Evolutionary conservation across 2,797 vertebrate genomes (phyloP).

Genomic region (Melanotaenia trifasciata): DNA sequence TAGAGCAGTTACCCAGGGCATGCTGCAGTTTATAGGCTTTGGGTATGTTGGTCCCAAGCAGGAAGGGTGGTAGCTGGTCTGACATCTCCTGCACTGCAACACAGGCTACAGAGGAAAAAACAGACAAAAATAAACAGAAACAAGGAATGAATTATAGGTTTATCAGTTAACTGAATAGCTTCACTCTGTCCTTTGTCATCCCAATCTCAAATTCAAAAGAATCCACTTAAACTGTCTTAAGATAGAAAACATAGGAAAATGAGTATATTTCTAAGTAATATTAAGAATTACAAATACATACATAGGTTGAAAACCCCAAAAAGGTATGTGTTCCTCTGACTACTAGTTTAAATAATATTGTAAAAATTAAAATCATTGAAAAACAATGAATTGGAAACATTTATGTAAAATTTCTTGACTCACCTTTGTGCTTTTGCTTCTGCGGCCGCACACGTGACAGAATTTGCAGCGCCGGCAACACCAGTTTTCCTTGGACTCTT

Average conservation of each 20-base stretch:
- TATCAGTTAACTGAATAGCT: background rate
- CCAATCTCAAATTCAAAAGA: background rate
- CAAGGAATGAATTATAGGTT: background rate
- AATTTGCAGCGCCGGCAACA: constrained; percentile 93
- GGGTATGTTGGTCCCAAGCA: constrained; percentile 93
- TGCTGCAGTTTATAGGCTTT: constrained; percentile 86
- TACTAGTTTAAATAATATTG: background rate
- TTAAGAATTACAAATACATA: background rate
- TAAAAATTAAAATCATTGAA: background rate
- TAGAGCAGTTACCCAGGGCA: constrained; percentile 86
- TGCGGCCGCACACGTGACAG: constrained; percentile 92
- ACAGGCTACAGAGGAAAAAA: constrained; percentile 81
- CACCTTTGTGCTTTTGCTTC: constrained; percentile 89
- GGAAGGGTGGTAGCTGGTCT: constrained; percentile 90
- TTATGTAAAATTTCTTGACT: background rate
- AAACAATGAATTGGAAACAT: background rate
- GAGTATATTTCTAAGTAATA: background rate
- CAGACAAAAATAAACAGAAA: background rate
- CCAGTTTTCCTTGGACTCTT: constrained; percentile 90
- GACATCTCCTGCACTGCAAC: constrained; percentile 90
- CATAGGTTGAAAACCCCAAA: background rate
- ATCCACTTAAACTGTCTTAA: background rate
- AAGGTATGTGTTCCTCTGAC: background rate
- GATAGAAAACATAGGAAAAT: too few species aligned
- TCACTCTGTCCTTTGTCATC: background rate